Evolutionary conservation across 2,888 invertebrate genomes (phyloP).

Genomic region (Scaptomyza cyrtandrae): DNA sequence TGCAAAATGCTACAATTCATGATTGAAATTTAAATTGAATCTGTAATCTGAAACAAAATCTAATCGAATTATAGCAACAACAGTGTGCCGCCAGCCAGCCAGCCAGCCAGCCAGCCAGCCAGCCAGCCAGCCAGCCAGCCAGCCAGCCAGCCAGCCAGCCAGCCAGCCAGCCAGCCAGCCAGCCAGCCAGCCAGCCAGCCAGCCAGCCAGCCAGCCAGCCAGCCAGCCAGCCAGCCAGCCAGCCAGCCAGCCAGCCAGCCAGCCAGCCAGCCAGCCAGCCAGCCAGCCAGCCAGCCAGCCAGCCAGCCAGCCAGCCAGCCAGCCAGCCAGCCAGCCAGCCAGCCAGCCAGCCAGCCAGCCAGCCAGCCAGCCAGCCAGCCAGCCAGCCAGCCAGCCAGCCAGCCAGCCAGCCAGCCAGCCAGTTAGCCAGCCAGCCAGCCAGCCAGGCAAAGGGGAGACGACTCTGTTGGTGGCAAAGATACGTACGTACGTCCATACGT

Average conservation of each 20-base stretch:
- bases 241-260: slow-evolving; percentile 11
- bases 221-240: slow-evolving; percentile 12
- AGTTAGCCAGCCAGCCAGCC: too few species aligned
- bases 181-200: slow-evolving; percentile 16
- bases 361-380: slow-evolving; percentile 13
- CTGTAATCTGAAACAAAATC: slow-evolving; percentile 77
- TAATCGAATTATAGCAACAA: slow-evolving; percentile 72
- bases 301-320: slow-evolving; percentile 12
- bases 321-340: slow-evolving; percentile 11
- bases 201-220: slow-evolving; percentile 13
- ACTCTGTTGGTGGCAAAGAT: background rate
- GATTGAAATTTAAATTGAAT: slow-evolving; percentile 77
- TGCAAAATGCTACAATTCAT: slow-evolving; percentile 63
- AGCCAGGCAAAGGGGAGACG: background rate
- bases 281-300: slow-evolving; percentile 13
- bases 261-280: slow-evolving; percentile 16
- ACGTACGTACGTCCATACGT: background rate
- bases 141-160: slow-evolving; percentile 12
- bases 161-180: slow-evolving; percentile 11
- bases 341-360: slow-evolving; percentile 16
- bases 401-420: slow-evolving; percentile 11
- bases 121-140: slow-evolving; percentile 13
- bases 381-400: slow-evolving; percentile 12
- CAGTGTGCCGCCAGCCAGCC: slow-evolving; percentile 20
- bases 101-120: slow-evolving; percentile 11